Conservation (phyloP, 2,113 vertebrate genomes). For the Turnix velox region DNA sequence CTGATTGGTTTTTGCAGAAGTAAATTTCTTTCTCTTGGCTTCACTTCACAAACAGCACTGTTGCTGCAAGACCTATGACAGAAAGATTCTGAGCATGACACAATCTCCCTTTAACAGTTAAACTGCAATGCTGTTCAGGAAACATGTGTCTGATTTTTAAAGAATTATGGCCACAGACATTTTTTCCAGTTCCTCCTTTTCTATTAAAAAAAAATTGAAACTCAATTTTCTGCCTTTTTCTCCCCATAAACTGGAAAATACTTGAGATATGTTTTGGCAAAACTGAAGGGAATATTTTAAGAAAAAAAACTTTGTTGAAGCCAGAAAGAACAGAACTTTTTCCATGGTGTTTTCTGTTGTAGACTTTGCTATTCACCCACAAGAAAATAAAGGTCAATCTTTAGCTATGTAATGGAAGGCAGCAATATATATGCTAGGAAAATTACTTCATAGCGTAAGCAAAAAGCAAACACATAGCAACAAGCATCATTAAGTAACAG, state of each 20-base stretch:
- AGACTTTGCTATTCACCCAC: not conserved
- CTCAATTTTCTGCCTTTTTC: not conserved
- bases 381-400: not conserved
- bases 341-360: not conserved
- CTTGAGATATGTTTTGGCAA: not conserved
- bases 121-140: not conserved
- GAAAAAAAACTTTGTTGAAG: not conserved
- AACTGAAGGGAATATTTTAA: slow-evolving; percentile 1
- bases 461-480: not conserved
- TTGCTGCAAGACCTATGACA: not conserved
- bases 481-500: not conserved
- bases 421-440: not conserved
- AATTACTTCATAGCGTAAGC: not conserved
- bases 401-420: not conserved
- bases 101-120: not conserved
- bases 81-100: not conserved
- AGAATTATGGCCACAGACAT: not conserved
- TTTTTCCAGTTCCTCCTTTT: not conserved
- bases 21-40: not conserved
- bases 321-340: not conserved
- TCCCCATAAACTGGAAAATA: not conserved
- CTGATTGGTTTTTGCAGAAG: not conserved
- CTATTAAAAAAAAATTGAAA: not conserved
- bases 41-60: not conserved
- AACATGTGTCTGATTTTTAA: slow-evolving; percentile 6